phyloP scores from a whole-genome alignment of 2,113 vertebrate species.

The Cephalophus harveyi region DNA sequence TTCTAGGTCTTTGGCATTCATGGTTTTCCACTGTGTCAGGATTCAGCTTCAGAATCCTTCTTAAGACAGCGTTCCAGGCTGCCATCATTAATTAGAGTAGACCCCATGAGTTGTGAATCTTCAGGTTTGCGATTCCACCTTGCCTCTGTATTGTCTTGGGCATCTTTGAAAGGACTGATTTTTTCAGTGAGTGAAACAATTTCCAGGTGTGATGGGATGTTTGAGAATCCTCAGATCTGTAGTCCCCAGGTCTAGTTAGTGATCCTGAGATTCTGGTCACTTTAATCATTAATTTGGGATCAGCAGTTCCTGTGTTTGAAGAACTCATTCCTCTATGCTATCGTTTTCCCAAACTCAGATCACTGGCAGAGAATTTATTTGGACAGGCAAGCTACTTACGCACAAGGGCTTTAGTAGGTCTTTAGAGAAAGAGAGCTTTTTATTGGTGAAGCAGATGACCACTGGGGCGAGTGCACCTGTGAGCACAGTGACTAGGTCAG shows the following conservation, averaged over 20 bases:
- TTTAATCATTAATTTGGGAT: not conserved
- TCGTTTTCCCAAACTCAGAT: not conserved
- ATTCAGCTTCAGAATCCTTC: not conserved
- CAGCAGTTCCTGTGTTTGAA: not conserved
- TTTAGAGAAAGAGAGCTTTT: not conserved
- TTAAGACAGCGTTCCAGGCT: not conserved
- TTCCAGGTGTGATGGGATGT: not conserved
- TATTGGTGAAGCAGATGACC: not conserved
- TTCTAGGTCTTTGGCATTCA: not conserved
- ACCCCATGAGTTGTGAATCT: not conserved
- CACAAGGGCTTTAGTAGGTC: not conserved
- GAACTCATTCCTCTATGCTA: not conserved
- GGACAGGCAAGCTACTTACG: not conserved
- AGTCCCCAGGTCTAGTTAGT: not conserved
- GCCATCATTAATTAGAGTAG: not conserved
- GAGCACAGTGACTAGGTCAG: not conserved
- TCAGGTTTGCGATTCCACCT: not conserved
- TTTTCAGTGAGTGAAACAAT: not conserved
- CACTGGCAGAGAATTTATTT: not conserved
- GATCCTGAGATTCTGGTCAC: not conserved
- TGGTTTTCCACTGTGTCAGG: not conserved
- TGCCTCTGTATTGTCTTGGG: not conserved
- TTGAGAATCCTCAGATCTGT: not conserved
- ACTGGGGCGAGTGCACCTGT: not conserved
- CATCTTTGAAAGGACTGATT: not conserved